A percentile compares a stretch with the other conserved stretches of the same genome.
Evolutionary conservation across 2,797 vertebrate genomes (phyloP).

Genomic region (Fratercula arctica): DNA sequence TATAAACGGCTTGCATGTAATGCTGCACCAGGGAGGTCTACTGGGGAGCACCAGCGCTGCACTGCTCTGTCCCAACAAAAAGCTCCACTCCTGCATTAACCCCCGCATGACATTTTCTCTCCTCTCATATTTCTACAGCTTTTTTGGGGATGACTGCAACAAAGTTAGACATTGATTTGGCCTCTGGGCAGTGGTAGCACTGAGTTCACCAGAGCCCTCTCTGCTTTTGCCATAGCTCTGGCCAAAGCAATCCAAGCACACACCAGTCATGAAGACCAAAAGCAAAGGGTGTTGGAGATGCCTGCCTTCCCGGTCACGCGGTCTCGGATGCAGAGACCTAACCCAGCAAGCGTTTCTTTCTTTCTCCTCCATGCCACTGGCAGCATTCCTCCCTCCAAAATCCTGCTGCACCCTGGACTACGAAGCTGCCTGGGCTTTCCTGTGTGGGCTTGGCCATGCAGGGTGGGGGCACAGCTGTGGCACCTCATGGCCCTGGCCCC

Average conservation of each 20-base stretch:
- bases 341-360: not conserved
- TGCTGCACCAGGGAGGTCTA: not conserved
- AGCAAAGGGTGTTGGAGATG: not conserved
- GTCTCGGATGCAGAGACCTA: not conserved
- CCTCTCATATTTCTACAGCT: not conserved
- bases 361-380: not conserved
- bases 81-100: not conserved
- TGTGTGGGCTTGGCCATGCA: fast-evolving
- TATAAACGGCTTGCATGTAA: fast-evolving
- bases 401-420: not conserved
- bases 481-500: not conserved
- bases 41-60: not conserved
- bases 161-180: not conserved
- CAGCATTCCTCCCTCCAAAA: not conserved
- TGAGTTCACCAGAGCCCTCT: not conserved
- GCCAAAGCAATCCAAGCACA: not conserved
- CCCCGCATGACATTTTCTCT: not conserved
- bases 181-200: not conserved
- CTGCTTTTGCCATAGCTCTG: not conserved
- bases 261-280: not conserved
- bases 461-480: fast-evolving
- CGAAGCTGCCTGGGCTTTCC: fast-evolving
- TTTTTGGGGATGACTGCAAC: not conserved
- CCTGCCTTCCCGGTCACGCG: fast-evolving
- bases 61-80: not conserved